Percentiles rank a stretch among this genome's conserved stretches.
Conservation (phyloP, 1,140 invertebrate genomes). For the Lutraria rhynchaena region DNA sequence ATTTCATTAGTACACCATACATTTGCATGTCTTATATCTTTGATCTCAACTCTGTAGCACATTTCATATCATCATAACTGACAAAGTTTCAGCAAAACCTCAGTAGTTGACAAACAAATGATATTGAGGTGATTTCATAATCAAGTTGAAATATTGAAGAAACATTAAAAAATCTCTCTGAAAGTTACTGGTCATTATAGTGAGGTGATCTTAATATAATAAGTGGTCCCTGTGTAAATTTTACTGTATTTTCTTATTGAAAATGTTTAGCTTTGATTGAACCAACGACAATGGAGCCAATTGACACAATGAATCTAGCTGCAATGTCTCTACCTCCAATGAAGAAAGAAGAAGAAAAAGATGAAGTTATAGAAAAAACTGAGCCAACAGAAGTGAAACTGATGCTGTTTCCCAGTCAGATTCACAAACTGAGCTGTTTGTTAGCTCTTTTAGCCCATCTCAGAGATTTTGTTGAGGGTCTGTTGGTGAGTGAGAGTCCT, state of each 20-base stretch:
- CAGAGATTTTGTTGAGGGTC: constrained; percentile 74
- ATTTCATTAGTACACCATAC: too few relatives aligned
- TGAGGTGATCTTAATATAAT: background rate
- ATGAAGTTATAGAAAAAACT: constrained; percentile 17
- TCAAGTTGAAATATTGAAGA: too few relatives aligned
- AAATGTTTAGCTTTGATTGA: constrained; percentile 68
- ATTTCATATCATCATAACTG: too few relatives aligned
- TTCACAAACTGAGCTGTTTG: constrained; percentile 77
- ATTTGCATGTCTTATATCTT: too few relatives aligned
- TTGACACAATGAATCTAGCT: constrained; percentile 77
- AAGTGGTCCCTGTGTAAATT: constrained; percentile 3
- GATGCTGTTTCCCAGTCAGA: constrained; percentile 79
- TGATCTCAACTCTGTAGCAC: too few relatives aligned
- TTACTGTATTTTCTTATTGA: too few relatives aligned
- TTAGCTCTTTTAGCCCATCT: constrained; percentile 75
- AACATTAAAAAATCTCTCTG: too few relatives aligned
- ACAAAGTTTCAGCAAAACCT: too few relatives aligned
- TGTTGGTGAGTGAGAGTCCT: constrained; percentile 61
- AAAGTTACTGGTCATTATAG: background rate
- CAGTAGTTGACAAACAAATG: too few relatives aligned
- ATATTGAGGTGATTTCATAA: too few relatives aligned
- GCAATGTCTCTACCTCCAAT: constrained; percentile 58
- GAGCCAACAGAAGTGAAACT: constrained; percentile 69
- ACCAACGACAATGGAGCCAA: constrained; percentile 69
- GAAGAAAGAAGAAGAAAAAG: constrained; percentile 62